Percentiles rank a stretch among this genome's conserved stretches.
Conservation (phyloP, 2,888 invertebrate species). For the Arge pagana region DNA sequence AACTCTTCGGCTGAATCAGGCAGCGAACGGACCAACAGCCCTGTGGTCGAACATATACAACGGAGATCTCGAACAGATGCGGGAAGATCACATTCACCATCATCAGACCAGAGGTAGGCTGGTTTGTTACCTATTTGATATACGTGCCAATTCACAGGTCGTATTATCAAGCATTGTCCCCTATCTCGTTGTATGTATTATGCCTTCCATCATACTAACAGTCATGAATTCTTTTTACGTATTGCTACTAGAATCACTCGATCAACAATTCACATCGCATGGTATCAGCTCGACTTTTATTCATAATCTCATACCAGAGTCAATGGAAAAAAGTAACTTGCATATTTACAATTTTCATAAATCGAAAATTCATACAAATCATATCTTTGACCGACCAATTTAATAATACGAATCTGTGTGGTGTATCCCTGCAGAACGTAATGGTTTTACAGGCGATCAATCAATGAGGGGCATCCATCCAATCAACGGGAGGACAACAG, state of each 20-base stretch:
- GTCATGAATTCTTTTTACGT: too few relatives aligned
- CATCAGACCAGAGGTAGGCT: constrained; percentile 55
- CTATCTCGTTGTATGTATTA: too few relatives aligned
- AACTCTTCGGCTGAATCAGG: constrained; percentile 51
- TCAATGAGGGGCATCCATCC: constrained; percentile 46
- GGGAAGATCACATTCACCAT: constrained; percentile 41
- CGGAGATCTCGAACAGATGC: constrained; percentile 39
- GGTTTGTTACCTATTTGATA: constrained; percentile 40
- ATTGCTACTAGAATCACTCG: too few relatives aligned
- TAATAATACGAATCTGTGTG: constrained; percentile 59
- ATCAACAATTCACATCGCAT: too few relatives aligned
- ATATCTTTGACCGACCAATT: constrained; percentile 36
- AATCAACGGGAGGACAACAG: constrained; percentile 47
- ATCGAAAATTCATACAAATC: constrained; percentile 3
- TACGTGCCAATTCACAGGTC: too few relatives aligned
- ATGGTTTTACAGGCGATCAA: constrained; percentile 57
- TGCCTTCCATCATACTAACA: too few relatives aligned
- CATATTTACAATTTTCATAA: too few relatives aligned
- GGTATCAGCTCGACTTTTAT: too few relatives aligned
- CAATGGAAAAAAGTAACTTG: too few relatives aligned
- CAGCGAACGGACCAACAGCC: constrained; percentile 46
- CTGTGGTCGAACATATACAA: constrained; percentile 31
- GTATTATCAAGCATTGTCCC: too few relatives aligned
- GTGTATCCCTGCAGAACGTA: constrained; percentile 59
- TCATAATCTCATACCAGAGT: too few relatives aligned